phyloP scores from a whole-genome alignment of 2,888 invertebrate genomes.

The Hypomecis punctinalis region DNA sequence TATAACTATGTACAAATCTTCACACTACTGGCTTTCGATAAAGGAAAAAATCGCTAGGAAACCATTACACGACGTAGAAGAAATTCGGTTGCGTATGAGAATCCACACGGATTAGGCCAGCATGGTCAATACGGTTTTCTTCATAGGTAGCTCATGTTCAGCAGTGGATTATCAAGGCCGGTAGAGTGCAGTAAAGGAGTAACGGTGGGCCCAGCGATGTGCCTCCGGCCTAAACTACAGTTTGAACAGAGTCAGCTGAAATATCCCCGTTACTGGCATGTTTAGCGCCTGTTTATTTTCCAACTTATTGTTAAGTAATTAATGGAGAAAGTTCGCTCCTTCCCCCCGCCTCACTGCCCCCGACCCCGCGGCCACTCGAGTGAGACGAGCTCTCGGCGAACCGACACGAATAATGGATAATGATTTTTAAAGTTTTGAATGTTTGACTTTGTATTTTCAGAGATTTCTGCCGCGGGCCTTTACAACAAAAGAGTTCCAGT shows the following conservation, averaged over 20 bases:
- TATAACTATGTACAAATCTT: too few species aligned
- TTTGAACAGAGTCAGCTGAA: slow-evolving; percentile 16
- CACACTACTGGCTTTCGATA: too few species aligned
- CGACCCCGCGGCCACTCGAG: not conserved
- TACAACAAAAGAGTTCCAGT: not conserved
- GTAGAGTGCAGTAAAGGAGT: not conserved
- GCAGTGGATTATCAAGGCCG: not conserved
- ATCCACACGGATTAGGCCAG: too few species aligned
- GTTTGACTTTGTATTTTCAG: slow-evolving; percentile 4
- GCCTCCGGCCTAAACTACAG: slow-evolving; percentile 1
- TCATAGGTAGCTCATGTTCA: too few species aligned
- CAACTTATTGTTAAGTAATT: slow-evolving; percentile 28
- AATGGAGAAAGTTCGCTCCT: slow-evolving; percentile 19
- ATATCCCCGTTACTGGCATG: slow-evolving; percentile 4
- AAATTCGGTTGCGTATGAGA: too few species aligned
- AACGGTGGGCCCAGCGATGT: slow-evolving; percentile 3
- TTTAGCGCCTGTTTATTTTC: slow-evolving; percentile 21
- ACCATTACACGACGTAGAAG: too few species aligned
- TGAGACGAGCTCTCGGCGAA: slow-evolving; percentile 1
- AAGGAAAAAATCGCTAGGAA: too few species aligned
- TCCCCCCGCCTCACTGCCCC: not conserved
- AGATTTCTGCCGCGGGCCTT: not conserved
- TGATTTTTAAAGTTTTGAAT: slow-evolving; percentile 11
- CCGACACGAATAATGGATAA: slow-evolving; percentile 12
- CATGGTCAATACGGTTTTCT: too few species aligned